Percentiles rank a stretch among this genome's conserved stretches.
These are phyloP conservation scores for Amphiura filiformis DNA, from an alignment of 35 echinoderm and acorn worm genomes.

Conservation along the genomic window DNA sequence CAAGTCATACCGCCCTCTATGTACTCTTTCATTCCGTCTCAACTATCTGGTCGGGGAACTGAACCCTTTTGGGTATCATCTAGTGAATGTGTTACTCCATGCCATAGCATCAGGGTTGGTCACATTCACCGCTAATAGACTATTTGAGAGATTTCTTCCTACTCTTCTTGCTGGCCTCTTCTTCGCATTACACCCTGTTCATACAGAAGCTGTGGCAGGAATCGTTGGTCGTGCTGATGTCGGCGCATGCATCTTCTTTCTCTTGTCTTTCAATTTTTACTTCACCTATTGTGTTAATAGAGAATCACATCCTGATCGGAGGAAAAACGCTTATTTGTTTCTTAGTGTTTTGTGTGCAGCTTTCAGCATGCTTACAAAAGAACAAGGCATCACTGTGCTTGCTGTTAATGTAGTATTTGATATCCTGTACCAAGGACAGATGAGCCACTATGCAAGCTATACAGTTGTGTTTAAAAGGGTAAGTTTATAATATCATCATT, in stretches of 20 bases:
- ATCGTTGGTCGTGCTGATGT: slow-evolving; percentile 94
- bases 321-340: slow-evolving; percentile 19
- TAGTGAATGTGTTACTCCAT: slow-evolving; percentile 75
- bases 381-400: slow-evolving; percentile 87
- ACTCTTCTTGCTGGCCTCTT: slow-evolving; percentile 33
- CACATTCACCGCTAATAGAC: not conserved
- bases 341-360: slow-evolving; percentile 47
- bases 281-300: slow-evolving; percentile 63
- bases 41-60: slow-evolving; percentile 72
- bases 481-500: no score
- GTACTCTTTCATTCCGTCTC: slow-evolving; percentile 77
- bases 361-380: slow-evolving; percentile 83
- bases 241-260: slow-evolving; percentile 78
- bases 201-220: slow-evolving; percentile 92
- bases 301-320: not conserved
- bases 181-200: slow-evolving; percentile 84
- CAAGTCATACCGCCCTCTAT: slow-evolving; percentile 97
- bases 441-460: no score
- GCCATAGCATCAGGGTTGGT: slow-evolving; percentile 26
- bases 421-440: slow-evolving; percentile 44
- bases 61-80: slow-evolving; percentile 83
- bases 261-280: slow-evolving; percentile 81
- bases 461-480: no score
- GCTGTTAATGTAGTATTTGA: slow-evolving; percentile 86
- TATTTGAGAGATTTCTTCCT: slow-evolving; percentile 20